A percentile compares a stretch with the other conserved stretches of the same genome.
phyloP scores from a whole-genome alignment of 2,113 vertebrate genomes.

The Channa argus region DNA sequence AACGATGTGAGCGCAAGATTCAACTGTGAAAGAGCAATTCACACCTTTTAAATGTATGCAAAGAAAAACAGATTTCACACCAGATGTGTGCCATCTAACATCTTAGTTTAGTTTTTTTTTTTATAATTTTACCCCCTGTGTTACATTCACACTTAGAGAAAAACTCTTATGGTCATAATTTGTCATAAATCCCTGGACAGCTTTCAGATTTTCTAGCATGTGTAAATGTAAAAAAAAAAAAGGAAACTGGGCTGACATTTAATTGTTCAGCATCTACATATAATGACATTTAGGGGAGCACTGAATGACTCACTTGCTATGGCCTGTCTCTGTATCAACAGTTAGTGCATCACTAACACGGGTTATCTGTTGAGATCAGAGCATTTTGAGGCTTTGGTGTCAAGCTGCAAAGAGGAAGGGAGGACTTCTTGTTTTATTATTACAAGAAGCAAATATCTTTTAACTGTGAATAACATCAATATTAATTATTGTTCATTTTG shows the following conservation, averaged over 20 bases:
- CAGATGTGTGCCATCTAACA: background rate
- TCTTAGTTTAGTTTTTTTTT: no score
- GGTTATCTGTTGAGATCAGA: background rate
- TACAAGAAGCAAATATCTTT: conserved; percentile 2
- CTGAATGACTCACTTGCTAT: no score
- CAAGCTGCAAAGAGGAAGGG: background rate
- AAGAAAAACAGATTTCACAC: background rate
- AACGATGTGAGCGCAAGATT: background rate
- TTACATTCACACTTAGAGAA: background rate
- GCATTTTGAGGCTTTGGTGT: background rate
- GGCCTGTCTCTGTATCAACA: no score
- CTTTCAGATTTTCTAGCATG: background rate
- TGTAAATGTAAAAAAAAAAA: background rate
- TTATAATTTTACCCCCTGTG: background rate
- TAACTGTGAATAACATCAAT: conserved; percentile 1
- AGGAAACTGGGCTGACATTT: no score
- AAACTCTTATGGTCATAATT: background rate
- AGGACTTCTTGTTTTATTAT: background rate
- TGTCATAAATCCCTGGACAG: background rate
- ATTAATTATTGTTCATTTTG: background rate
- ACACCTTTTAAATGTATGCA: background rate
- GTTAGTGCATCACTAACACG: background rate
- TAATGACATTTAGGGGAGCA: background rate
- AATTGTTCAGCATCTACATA: background rate
- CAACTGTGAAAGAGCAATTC: background rate